Conservation (phyloP, 2,113 vertebrate species). For the Bettongia penicillata region DNA sequence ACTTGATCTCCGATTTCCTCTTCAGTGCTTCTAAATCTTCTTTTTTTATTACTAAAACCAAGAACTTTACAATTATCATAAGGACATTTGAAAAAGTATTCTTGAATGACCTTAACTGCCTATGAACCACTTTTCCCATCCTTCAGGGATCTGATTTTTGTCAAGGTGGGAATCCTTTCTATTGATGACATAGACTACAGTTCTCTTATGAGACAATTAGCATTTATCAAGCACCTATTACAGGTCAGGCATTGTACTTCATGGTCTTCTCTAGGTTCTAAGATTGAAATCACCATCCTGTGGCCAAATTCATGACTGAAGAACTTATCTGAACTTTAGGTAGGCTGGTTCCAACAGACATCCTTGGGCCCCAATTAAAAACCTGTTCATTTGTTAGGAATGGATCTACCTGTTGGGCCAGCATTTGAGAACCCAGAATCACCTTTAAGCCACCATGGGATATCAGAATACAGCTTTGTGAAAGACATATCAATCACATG, state of each 20-base stretch:
- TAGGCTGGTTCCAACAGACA: not conserved
- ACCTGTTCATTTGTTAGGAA: not conserved
- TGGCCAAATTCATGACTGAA: not conserved
- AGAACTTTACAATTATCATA: not conserved
- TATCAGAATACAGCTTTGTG: not conserved
- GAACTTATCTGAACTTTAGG: not conserved
- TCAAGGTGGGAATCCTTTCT: not conserved
- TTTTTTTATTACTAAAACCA: not conserved
- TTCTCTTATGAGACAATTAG: not conserved
- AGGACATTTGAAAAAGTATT: not conserved
- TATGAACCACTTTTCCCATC: not conserved
- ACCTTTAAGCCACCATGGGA: not conserved
- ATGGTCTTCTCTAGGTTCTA: not conserved
- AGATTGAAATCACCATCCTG: not conserved
- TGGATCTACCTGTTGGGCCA: not conserved
- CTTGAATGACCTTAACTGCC: not conserved
- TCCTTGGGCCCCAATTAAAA: not conserved
- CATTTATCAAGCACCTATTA: not conserved
- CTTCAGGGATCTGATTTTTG: not conserved
- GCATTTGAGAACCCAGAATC: not conserved
- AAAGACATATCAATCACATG: not conserved
- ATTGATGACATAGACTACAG: not conserved
- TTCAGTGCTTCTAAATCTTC: not conserved
- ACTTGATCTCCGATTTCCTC: not conserved
- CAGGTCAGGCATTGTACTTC: not conserved